Percentiles rank a stretch among this genome's conserved stretches.
These are phyloP conservation scores for Dusona sp. DNA, from an alignment of 2,888 invertebrate genomes.

Conservation along the genomic window DNA sequence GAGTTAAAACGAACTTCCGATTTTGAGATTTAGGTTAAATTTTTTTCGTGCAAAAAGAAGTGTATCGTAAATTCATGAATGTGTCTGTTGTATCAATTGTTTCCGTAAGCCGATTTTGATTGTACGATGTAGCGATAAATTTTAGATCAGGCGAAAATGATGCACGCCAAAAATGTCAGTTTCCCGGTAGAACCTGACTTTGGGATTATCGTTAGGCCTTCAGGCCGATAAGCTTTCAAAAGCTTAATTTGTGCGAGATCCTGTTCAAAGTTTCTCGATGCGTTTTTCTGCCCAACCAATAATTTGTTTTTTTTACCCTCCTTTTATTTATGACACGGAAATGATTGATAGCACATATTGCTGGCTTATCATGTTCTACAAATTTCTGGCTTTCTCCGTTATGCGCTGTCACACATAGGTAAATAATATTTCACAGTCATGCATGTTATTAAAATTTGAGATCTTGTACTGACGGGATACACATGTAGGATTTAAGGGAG, in stretches of 20 bases:
- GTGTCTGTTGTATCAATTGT: too few relatives aligned
- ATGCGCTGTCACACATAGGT: neutral
- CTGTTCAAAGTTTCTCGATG: neutral
- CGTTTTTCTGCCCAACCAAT: neutral
- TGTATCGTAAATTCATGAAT: neutral
- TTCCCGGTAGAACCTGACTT: neutral
- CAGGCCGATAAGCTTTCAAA: neutral
- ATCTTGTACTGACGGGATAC: neutral
- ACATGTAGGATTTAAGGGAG: neutral
- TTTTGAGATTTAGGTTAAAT: neutral
- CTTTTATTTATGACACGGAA: slow-evolving; percentile 16
- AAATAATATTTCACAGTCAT: slow-evolving; percentile 54
- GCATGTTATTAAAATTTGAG: slow-evolving; percentile 29
- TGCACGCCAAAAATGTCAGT: neutral
- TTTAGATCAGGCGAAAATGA: neutral
- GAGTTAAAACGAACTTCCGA: neutral
- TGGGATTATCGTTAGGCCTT: neutral
- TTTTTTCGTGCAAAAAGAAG: neutral
- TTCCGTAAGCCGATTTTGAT: neutral
- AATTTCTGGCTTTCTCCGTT: neutral
- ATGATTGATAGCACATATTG: slow-evolving; percentile 50
- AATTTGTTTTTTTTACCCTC: neutral
- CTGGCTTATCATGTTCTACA: neutral
- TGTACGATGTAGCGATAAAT: neutral
- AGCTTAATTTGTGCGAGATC: neutral